These are phyloP conservation scores for Pocillopora verrucosa DNA, from an alignment of 64 coral and sea anemone species.

Conservation along the genomic window DNA sequence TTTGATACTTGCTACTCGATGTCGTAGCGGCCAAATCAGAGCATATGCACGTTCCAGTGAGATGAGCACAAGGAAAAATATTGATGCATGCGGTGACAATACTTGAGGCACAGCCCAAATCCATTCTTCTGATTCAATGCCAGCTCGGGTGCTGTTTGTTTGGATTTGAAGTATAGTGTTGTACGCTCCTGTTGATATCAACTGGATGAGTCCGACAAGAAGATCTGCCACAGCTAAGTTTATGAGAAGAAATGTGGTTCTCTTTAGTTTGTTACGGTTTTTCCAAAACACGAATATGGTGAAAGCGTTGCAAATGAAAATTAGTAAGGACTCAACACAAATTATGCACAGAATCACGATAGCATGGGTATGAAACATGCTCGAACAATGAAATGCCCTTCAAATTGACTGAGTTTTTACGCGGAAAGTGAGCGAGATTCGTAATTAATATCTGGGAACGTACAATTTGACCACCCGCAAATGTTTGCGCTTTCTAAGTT, in stretches of 20 bases:
- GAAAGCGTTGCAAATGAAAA: neutral
- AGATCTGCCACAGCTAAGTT: conserved; percentile 15
- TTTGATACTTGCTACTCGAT: neutral
- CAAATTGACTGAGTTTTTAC: too few species aligned
- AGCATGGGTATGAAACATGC: neutral
- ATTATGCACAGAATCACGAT: neutral
- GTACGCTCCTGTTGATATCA: neutral
- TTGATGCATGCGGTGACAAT: neutral
- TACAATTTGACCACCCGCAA: too few species aligned
- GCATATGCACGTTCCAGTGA: neutral
- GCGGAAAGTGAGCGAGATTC: too few species aligned
- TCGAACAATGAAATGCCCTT: too few species aligned
- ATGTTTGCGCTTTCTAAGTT: too few species aligned
- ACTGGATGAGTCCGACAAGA: neutral
- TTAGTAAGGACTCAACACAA: neutral
- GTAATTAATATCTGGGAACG: too few species aligned
- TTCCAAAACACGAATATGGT: conserved; percentile 3
- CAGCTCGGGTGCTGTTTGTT: neutral
- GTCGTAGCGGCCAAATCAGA: conserved; percentile 1
- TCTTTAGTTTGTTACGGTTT: neutral
- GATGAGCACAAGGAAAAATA: conserved; percentile 1
- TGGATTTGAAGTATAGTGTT: neutral
- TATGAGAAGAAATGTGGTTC: neutral
- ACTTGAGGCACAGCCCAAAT: neutral
- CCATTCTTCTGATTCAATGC: neutral